These are phyloP conservation scores for Girardinichthys multiradiatus DNA, from an alignment of 2,113 vertebrate species.

Conservation along the genomic window DNA sequence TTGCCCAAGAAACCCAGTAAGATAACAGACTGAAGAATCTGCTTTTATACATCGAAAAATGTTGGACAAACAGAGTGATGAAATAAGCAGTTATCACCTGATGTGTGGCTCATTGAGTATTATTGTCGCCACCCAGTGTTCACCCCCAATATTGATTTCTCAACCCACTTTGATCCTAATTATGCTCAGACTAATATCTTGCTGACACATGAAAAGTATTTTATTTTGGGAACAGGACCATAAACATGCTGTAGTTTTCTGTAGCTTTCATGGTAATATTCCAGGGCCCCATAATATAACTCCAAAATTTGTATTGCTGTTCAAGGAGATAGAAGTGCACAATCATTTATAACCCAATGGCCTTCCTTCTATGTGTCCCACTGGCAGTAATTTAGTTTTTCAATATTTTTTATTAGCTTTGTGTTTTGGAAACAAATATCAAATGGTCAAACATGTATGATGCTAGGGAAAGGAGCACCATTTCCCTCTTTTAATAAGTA, in stretches of 20 bases:
- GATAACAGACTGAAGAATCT: constrained; percentile 19
- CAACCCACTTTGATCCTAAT: constrained; percentile 67
- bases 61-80: constrained; percentile 43
- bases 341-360: constrained; percentile 28
- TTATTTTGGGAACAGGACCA: constrained; percentile 37
- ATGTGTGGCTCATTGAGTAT: constrained; percentile 61
- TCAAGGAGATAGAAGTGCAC: constrained; percentile 32
- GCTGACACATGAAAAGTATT: constrained; percentile 53
- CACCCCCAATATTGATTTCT: constrained; percentile 56
- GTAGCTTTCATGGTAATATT: constrained; percentile 56
- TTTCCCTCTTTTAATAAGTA: neutral
- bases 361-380: constrained; percentile 5
- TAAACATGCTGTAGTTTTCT: constrained; percentile 58
- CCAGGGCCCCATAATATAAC: constrained; percentile 47
- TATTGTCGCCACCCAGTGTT: constrained; percentile 43
- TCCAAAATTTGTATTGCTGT: constrained; percentile 41
- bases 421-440: constrained; percentile 22
- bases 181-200: constrained; percentile 67
- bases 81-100: constrained; percentile 67
- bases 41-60: constrained; percentile 30
- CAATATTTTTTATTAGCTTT: constrained; percentile 35
- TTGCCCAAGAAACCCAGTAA: constrained; percentile 8
- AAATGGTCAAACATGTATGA: constrained; percentile 7
- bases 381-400: constrained; percentile 24
- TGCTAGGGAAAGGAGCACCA: constrained; percentile 12